Conservation (phyloP, 23 tunicate species). For the Ascidia mentula region DNA sequence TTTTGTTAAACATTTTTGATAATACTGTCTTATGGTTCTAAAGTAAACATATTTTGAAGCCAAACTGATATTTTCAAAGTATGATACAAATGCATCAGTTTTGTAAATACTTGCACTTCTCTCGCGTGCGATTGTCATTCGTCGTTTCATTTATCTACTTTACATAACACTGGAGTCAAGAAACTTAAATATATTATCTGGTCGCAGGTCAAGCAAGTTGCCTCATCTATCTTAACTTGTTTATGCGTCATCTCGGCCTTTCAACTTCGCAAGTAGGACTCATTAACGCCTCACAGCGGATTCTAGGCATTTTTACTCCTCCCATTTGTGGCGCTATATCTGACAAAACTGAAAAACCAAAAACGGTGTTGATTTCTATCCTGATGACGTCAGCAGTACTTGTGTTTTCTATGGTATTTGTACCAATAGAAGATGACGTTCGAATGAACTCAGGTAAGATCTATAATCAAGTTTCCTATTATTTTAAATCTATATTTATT, state of each 20-base stretch:
- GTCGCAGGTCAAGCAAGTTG: conserved; percentile 21
- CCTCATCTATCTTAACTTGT: not conserved
- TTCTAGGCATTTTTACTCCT: conserved; percentile 9
- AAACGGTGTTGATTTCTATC: conserved; percentile 4
- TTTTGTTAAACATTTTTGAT: no score
- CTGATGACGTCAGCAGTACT: not conserved
- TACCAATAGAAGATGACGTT: conserved; percentile 9
- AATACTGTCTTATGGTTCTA: no score
- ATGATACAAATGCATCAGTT: no score
- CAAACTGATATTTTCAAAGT: no score
- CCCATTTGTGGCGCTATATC: conserved; percentile 30
- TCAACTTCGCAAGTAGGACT: conserved; percentile 28
- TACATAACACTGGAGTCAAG: no score
- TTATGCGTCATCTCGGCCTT: conserved; percentile 32
- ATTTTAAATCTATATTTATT: not conserved
- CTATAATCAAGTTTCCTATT: not conserved
- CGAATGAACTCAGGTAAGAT: conserved; percentile 9
- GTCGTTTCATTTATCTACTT: no score
- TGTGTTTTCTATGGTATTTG: conserved; percentile 21
- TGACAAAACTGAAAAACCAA: conserved; percentile 33
- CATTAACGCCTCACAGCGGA: conserved; percentile 11
- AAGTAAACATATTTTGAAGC: no score
- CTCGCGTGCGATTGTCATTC: no score
- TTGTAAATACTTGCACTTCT: no score
- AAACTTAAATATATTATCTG: no score